Evolutionary conservation across 2,888 invertebrate genomes (phyloP), one percentile per base, ranked within the genome.

Genomic region (Thumatha senex): DNA sequence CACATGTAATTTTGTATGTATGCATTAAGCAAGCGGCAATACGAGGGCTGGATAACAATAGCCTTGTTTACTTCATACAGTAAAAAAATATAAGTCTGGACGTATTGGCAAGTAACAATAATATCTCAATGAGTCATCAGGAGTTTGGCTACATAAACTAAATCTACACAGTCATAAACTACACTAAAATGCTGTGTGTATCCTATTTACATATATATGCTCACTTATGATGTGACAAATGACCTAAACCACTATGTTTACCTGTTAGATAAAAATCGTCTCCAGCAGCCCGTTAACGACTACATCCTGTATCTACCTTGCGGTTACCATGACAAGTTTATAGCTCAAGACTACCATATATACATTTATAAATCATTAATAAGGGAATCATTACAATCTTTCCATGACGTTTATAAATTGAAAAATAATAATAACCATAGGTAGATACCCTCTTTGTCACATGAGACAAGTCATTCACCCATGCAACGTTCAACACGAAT

Each of bases 341-440:
- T 48, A 44, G 31, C 56, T 36, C 34, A 56, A 51, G 14, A 30
- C 50, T 46, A 44, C 40, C 56, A 54, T 46, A 60, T 55, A 44
- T 39, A 34, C 47, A 54, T 59, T 50, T 36, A 54, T 50, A 48
- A 34, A 24, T 56, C 66, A 70, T 81, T 76, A 78, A 79, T 76
- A 76, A 70, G 64, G 67, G 67, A 67, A 70, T 69, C 68, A 61
- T 61, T 67, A 63, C 51, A 58, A 69, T 70, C 65, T 74, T 62
- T 71, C 61, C 65, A 61, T 68, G 10, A 50, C 42, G 8, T 54
- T 57, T 68, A 65, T 65, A 62, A 50, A 58, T 54, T 74, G 63
- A 69, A 67, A 74, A 75, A 66, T 71, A 73, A 67, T 46, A 42
- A 56, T 35, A 40, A 62, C 65, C 68, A 63, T 72, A 67, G 71